Conservation (phyloP, 2,113 vertebrate genomes). For the Carollia perspicillata region DNA sequence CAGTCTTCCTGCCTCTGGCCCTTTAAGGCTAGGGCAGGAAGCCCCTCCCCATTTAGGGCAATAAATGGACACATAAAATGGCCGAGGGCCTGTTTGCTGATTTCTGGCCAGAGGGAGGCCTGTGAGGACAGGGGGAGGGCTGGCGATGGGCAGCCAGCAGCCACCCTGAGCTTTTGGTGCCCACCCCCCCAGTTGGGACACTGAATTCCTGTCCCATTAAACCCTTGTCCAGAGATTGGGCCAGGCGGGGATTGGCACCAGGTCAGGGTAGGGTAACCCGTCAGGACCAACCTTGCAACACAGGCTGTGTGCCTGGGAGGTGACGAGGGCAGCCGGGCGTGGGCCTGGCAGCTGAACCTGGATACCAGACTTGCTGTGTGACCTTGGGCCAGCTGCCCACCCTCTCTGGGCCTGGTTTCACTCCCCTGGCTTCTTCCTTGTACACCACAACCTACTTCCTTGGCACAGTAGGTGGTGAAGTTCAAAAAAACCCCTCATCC, state of each 20-base stretch:
- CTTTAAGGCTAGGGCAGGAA: slow-evolving; percentile 76
- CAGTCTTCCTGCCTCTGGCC: slow-evolving; percentile 71
- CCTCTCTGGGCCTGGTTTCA: slow-evolving; percentile 23
- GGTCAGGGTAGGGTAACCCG: slow-evolving; percentile 77
- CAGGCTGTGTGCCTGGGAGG: background rate
- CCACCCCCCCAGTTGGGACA: background rate
- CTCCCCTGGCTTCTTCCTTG: background rate
- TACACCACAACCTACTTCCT: background rate
- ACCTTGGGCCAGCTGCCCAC: slow-evolving; percentile 24
- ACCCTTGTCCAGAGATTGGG: slow-evolving; percentile 59
- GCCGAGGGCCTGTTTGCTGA: slow-evolving; percentile 49
- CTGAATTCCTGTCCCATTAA: slow-evolving; percentile 75
- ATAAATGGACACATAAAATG: slow-evolving; percentile 71
- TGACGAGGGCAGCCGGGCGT: background rate
- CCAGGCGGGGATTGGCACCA: slow-evolving; percentile 77
- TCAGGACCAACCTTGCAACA: slow-evolving; percentile 77
- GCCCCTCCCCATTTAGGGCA: slow-evolving; percentile 77
- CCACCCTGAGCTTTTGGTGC: background rate
- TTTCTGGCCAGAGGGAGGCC: background rate
- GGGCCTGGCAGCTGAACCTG: slow-evolving; percentile 47
- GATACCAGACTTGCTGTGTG: slow-evolving; percentile 23
- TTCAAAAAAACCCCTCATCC: background rate
- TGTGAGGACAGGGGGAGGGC: background rate
- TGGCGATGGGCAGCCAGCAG: background rate
- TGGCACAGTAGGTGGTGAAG: background rate